Evolutionary conservation across 2,113 vertebrate genomes (phyloP), one percentile per base, ranked within the genome.

Genomic region (Cyanoliseus patagonus): DNA sequence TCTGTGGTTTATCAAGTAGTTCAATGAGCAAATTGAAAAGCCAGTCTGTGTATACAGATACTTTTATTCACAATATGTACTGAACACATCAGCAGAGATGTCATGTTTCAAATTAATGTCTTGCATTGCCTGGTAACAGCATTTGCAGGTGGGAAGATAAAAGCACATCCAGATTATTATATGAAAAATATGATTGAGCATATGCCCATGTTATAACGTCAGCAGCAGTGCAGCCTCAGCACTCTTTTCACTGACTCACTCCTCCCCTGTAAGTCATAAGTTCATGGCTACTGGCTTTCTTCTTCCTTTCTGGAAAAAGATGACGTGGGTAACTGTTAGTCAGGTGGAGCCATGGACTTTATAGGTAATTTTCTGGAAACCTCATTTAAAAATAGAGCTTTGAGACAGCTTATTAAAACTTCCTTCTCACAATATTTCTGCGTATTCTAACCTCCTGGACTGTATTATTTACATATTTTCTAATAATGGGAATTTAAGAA

Each of bases 1-100:
- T 10, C 67, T 92, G 92, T 89, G 90, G 94, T 96, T 96, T 94
- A 94, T 96, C 88, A 90, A 88, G 82, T 31, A 88, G 84, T 42
- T 83, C 31, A 52, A 52, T 17, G 83, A 89, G 37, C 83, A 86
- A 92, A 95, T n/a, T 89, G 90, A 88, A 82, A 91, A 86, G 57
- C 52, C 49, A 62, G 16, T 77, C 41, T 83, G 88, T 46, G 59
- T 59, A 24, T 7, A 42, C 35, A 91, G 83, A 92, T 80, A 66
- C 30, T 94, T 95, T 69, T 66, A 89, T 67, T 91, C 77, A 70
- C 63, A 77, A 12, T 27, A 13, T 1, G 7, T 19, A n/a, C 62
- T 66, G 37, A 94, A 42, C 15, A 14, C 74, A 63, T 35, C 37
- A 25, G 47, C 53, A 69, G 37, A 14, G 14, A 49, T 59, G 77